These are phyloP conservation scores for Anolis carolinensis DNA, from an alignment of 2,113 vertebrate species.

Conservation along the genomic window DNA sequence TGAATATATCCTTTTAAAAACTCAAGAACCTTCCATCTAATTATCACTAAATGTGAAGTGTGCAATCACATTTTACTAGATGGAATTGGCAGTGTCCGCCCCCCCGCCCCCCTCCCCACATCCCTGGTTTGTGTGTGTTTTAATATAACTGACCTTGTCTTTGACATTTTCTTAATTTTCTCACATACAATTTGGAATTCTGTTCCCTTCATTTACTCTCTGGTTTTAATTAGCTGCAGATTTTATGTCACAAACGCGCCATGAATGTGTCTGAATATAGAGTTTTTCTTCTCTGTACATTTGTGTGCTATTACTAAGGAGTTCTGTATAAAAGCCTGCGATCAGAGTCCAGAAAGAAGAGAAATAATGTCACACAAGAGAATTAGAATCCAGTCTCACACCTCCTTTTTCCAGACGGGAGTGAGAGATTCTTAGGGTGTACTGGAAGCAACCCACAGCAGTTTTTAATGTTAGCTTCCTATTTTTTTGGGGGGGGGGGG, in stretches of 20 bases:
- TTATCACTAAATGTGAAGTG: conserved; percentile 59
- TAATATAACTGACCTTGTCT: conserved; percentile 47
- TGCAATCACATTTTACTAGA: conserved; percentile 70
- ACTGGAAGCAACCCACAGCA: not conserved
- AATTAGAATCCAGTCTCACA: not conserved
- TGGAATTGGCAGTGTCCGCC: conserved; percentile 56
- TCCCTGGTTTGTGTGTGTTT: conserved; percentile 9
- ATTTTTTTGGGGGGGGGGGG: not conserved
- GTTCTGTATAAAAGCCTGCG: conserved; percentile 2
- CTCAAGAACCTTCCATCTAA: conserved; percentile 53
- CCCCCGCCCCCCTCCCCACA: no score
- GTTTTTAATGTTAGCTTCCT: not conserved
- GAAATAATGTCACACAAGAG: not conserved
- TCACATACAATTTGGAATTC: conserved; percentile 69
- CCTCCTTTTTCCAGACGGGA: not conserved
- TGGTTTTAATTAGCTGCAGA: conserved; percentile 64
- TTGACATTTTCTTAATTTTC: conserved; percentile 70
- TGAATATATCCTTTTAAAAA: conserved; percentile 30
- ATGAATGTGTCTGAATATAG: not conserved
- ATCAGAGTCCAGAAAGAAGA: not conserved
- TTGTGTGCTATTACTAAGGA: conserved; percentile 1
- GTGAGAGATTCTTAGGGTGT: not conserved
- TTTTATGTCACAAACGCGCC: not conserved
- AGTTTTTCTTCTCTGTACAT: conserved; percentile 3
- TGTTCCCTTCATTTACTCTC: conserved; percentile 64